Evolutionary conservation across 2,888 invertebrate species (phyloP), one percentile per base, ranked within the genome.

Genomic region (Tipula unca): DNA sequence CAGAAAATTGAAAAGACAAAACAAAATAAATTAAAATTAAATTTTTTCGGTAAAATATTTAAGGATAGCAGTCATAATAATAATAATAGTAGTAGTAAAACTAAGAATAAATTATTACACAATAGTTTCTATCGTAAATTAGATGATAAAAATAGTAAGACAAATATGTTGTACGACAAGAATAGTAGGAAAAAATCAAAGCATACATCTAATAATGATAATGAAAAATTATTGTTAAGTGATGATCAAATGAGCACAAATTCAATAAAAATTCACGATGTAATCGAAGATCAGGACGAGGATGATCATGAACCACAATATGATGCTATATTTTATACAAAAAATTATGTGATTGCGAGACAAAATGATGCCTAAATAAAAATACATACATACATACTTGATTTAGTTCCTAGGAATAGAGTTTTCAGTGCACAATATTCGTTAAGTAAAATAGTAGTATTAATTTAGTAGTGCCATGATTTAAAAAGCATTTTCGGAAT

Each of bases 241-340:
- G 87, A 88, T 8, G 88, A 87, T 17, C 86, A 87, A 10, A 86
- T 69, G 69, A 69, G 69, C 69, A 69, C 69, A 69, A 20, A 85
- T 87, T 36, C 85, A 54, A 25, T 85, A 86, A 5, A 84, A 84
- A 82, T 82, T 29, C 86, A 86, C 83, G 86, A 86, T 54, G 86
- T 86, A 17, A 86, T 86, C 1, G 86, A 85, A 13, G 85, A 39
- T 13, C 85, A 85, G 29, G 86, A 83, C 25, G 86, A 85, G n/a
- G 82, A 85, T 82, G 54, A 36, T 82, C 35, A 85, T 85, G 86
- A 86, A 35, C 85, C 86, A n/a, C 85, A 86, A 42, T 87, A 87
- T 82, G 87, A 86, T 69, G 85, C 86, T 17, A 86, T 87, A 36
- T 86, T 87, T 85, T 85, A 54, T 86, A 85, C 86, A 29, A 86